phyloP scores from a whole-genome alignment of 2,113 vertebrate species.

The Pycnonotus jocosus region DNA sequence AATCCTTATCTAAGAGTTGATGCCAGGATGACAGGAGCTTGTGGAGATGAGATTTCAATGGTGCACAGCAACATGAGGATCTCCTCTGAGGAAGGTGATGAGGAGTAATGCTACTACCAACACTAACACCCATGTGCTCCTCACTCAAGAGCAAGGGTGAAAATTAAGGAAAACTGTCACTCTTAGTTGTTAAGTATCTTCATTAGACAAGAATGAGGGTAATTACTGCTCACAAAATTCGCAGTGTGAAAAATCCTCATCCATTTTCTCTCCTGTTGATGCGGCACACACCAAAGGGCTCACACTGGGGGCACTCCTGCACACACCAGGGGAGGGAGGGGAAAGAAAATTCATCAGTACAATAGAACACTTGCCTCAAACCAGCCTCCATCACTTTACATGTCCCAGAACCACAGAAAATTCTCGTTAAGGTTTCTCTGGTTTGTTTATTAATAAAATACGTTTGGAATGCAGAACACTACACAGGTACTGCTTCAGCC shows the following conservation, averaged over 20 bases:
- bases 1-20: not conserved
- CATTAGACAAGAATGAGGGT: not conserved
- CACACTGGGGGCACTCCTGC: not conserved
- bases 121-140: not conserved
- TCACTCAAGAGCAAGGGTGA: not conserved
- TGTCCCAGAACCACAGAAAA: not conserved
- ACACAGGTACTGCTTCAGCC: not conserved
- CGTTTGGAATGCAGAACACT: not conserved
- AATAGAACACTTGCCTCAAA: fast-evolving
- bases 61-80: not conserved
- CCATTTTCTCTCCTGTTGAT: not conserved
- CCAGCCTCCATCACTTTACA: not conserved
- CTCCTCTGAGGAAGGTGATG: not conserved
- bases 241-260: not conserved
- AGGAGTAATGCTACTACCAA: not conserved
- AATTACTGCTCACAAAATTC: not conserved
- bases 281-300: not conserved
- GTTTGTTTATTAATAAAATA: not conserved
- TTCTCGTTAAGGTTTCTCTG: not conserved
- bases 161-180: not conserved
- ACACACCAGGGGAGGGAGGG: not conserved
- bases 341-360: not conserved
- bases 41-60: not conserved
- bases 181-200: not conserved
- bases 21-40: not conserved